A percentile compares a stretch with the other conserved stretches of the same genome.
These are phyloP conservation scores for Rhodophaea formosa DNA, from an alignment of 2,888 invertebrate genomes.

Conservation along the genomic window DNA sequence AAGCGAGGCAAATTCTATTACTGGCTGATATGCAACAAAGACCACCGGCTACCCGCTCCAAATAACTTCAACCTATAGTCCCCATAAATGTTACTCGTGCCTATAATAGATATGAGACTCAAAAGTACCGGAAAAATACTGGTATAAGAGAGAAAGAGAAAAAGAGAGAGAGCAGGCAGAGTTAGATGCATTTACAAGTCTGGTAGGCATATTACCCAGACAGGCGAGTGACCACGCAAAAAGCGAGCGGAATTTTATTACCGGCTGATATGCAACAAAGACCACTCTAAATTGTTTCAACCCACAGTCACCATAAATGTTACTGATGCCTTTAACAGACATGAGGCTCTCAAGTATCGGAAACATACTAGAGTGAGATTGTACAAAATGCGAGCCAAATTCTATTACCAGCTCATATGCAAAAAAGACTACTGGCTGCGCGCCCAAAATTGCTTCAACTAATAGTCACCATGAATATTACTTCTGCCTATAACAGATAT, in stretches of 20 bases:
- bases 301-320: slow-evolving; percentile 72
- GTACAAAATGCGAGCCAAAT: slow-evolving; percentile 77
- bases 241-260: too few relatives aligned
- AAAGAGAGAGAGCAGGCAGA: too few relatives aligned
- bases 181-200: slow-evolving; percentile 78
- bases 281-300: slow-evolving; percentile 79
- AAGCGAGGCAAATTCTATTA: slow-evolving; percentile 81
- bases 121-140: too few relatives aligned
- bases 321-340: too few relatives aligned
- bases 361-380: too few relatives aligned
- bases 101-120: too few relatives aligned
- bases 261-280: too few relatives aligned
- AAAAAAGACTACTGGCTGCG: slow-evolving; percentile 76
- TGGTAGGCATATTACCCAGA: slow-evolving; percentile 71
- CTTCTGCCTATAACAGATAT: slow-evolving; percentile 33
- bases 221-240: slow-evolving; percentile 68
- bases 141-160: too few relatives aligned
- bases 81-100: slow-evolving; percentile 72
- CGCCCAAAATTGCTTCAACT: slow-evolving; percentile 79
- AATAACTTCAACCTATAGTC: slow-evolving; percentile 78
- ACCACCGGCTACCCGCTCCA: slow-evolving; percentile 71
- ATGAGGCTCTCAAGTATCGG: too few relatives aligned
- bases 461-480: slow-evolving; percentile 75
- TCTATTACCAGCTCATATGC: slow-evolving; percentile 79
- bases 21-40: slow-evolving; percentile 79